Evolutionary conservation across 2,113 vertebrate genomes (phyloP).

Genomic region (Brienomyrus brachyistius): DNA sequence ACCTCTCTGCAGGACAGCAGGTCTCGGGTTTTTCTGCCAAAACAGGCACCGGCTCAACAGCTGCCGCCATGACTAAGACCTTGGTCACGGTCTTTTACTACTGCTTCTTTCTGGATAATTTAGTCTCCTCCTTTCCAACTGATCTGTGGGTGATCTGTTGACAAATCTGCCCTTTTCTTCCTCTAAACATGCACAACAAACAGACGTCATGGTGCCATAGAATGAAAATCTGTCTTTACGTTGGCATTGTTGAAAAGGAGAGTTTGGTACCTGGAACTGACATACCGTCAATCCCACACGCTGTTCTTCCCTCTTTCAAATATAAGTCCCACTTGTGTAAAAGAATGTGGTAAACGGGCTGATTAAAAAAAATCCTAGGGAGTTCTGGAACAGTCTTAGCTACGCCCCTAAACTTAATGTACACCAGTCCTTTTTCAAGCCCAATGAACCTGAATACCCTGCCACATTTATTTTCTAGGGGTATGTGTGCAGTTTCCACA

Average conservation of each 20-base stretch:
- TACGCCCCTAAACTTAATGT: not conserved
- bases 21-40: not conserved
- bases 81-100: not conserved
- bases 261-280: not conserved
- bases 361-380: not conserved
- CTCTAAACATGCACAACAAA: not conserved
- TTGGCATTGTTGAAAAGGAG: not conserved
- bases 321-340: not conserved
- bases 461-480: not conserved
- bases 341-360: not conserved
- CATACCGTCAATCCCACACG: not conserved
- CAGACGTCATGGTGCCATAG: not conserved
- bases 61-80: not conserved
- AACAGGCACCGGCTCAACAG: not conserved
- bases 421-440: not conserved
- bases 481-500: not conserved
- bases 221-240: not conserved
- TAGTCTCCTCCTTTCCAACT: not conserved
- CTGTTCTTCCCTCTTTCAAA: not conserved
- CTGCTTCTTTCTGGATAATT: not conserved
- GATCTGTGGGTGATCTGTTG: not conserved
- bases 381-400: not conserved
- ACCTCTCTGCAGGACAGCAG: not conserved
- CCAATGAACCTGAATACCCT: not conserved
- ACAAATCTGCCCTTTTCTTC: not conserved